Evolutionary conservation across 2,113 vertebrate species (phyloP).

Genomic region (Eptesicus fuscus): DNA sequence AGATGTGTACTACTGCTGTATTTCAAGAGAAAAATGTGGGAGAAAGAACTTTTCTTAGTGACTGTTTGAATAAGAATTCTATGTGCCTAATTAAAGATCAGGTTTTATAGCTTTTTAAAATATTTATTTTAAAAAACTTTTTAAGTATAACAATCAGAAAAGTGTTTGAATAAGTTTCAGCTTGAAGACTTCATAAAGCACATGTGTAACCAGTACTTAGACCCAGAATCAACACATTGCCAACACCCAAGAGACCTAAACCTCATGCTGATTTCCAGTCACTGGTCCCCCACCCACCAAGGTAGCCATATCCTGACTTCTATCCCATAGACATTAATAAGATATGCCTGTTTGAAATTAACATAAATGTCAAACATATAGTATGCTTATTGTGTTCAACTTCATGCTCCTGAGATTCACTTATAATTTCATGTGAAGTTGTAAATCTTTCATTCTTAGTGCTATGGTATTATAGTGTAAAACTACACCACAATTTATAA

Average conservation of each 20-base stretch:
- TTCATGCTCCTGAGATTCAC: neutral
- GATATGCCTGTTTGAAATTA: neutral
- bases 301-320: neutral
- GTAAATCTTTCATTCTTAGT: neutral
- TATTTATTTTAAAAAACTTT: neutral
- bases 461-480: neutral
- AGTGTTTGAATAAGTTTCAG: neutral
- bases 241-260: no score
- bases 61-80: neutral
- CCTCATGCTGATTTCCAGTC: neutral
- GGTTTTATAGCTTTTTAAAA: neutral
- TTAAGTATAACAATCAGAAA: neutral
- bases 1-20: neutral
- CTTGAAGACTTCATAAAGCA: neutral
- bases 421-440: neutral
- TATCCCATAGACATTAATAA: neutral
- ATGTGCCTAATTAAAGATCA: neutral
- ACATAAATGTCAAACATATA: neutral
- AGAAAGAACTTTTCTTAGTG: neutral
- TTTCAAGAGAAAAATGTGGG: neutral
- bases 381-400: neutral
- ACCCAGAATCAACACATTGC: neutral
- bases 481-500: neutral
- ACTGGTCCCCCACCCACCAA: neutral
- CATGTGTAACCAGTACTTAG: neutral